Percentiles rank a stretch among this genome's conserved stretches.
Evolutionary conservation across 2,113 vertebrate species (phyloP).

Genomic region (Neolamprologus kungweensis): DNA sequence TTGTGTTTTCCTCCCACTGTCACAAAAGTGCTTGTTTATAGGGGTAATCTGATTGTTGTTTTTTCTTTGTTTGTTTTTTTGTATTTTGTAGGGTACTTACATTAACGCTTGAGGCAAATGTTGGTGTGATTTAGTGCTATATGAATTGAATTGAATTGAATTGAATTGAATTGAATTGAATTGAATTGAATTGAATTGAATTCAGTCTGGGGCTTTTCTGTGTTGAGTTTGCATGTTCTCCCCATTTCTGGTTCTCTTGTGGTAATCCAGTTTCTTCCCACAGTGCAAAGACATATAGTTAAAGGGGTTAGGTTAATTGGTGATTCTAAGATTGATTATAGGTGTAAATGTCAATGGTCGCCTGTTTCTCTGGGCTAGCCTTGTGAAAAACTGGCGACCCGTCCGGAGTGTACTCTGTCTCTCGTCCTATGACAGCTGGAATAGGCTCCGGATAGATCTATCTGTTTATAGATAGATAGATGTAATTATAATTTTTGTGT

Average conservation of each 20-base stretch:
- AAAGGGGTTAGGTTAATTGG: fast-evolving
- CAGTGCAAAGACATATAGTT: background rate
- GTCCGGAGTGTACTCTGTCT: background rate
- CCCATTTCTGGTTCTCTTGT: background rate
- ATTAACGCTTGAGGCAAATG: background rate
- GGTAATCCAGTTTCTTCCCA: fast-evolving
- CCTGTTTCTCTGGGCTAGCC: background rate
- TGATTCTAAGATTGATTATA: background rate
- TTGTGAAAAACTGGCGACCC: background rate
- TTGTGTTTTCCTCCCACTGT: background rate
- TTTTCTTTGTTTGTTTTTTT: background rate
- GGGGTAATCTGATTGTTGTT: background rate
- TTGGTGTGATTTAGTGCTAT: background rate
- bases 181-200: background rate
- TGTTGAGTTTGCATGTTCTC: background rate
- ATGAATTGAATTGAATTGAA: background rate
- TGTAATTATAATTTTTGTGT: background rate
- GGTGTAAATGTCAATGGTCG: background rate
- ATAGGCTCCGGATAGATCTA: background rate
- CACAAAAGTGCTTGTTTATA: background rate
- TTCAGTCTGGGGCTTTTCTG: background rate
- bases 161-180: no score
- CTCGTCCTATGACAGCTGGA: background rate
- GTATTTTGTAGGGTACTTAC: background rate
- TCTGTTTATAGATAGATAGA: background rate